phyloP scores from a whole-genome alignment of 2,797 vertebrate genomes.

The Tapirus indicus region DNA sequence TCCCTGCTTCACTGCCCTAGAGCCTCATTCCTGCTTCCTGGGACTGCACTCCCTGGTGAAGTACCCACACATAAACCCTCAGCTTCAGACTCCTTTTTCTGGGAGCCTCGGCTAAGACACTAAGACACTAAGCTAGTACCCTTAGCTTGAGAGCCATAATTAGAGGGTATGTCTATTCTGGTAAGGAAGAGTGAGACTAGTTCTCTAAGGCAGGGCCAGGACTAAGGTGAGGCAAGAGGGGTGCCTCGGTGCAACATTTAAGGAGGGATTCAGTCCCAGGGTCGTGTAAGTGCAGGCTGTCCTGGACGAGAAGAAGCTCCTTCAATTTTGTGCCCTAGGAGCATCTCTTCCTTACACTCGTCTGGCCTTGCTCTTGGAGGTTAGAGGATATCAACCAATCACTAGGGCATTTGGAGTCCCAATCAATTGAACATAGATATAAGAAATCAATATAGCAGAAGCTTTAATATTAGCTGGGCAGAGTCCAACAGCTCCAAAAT shows the following conservation, averaged over 20 bases:
- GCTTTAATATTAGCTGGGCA: background rate
- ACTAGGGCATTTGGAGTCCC: background rate
- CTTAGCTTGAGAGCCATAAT: background rate
- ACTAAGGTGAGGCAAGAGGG: background rate
- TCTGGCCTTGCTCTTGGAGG: background rate
- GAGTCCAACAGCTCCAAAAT: background rate
- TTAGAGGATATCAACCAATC: background rate
- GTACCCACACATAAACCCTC: background rate
- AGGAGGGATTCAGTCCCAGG: background rate
- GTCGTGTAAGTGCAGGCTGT: background rate
- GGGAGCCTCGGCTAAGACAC: background rate
- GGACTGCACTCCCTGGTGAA: background rate
- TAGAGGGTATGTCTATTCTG: background rate
- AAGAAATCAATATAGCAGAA: background rate
- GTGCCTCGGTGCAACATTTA: background rate
- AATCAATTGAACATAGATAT: background rate
- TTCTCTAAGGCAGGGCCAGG: background rate
- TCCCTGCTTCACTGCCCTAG: background rate
- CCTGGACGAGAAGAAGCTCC: background rate
- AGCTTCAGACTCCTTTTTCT: background rate
- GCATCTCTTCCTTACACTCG: background rate
- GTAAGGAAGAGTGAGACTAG: background rate
- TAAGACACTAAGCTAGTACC: too few species aligned
- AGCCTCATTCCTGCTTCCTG: background rate
- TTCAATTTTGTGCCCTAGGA: background rate